Percentiles rank a stretch among this genome's conserved stretches.
phyloP scores from a whole-genome alignment of 1,140 invertebrate genomes.

The Drosophila kurseongensis region DNA sequence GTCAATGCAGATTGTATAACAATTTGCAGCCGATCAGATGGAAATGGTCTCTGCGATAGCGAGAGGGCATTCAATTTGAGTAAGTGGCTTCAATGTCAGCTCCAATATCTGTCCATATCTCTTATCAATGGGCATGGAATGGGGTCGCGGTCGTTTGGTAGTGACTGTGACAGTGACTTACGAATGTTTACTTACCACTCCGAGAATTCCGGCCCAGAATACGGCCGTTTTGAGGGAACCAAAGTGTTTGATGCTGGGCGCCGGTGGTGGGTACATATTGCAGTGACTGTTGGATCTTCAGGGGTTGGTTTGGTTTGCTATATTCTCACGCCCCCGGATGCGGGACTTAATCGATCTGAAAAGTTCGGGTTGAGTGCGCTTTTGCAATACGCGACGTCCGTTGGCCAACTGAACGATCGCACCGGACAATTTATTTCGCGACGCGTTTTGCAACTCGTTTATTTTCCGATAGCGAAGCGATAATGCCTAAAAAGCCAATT shows the following conservation, averaged over 20 bases:
- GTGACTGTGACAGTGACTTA: neutral
- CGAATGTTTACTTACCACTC: slow-evolving; percentile 65
- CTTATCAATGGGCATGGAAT: slow-evolving; percentile 29
- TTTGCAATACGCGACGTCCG: slow-evolving; percentile 43
- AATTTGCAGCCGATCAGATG: slow-evolving; percentile 10
- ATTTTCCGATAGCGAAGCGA: slow-evolving; percentile 64
- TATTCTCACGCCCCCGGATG: slow-evolving; percentile 36
- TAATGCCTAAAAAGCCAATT: slow-evolving; percentile 47
- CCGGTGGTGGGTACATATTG: slow-evolving; percentile 56
- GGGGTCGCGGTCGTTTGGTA: slow-evolving; percentile 39
- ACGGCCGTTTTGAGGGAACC: slow-evolving; percentile 40
- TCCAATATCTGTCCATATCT: neutral
- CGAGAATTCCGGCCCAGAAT: slow-evolving; percentile 67
- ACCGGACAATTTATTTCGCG: slow-evolving; percentile 64
- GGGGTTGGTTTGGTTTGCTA: neutral
- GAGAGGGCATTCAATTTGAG: slow-evolving; percentile 9
- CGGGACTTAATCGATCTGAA: slow-evolving; percentile 7
- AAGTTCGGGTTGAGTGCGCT: slow-evolving; percentile 52
- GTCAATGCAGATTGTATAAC: slow-evolving; percentile 20
- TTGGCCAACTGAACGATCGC: slow-evolving; percentile 52
- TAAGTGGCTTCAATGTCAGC: slow-evolving; percentile 22
- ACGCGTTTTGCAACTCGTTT: slow-evolving; percentile 37
- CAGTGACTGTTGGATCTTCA: slow-evolving; percentile 3
- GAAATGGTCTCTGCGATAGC: neutral
- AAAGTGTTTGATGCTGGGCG: slow-evolving; percentile 60